phyloP scores from a whole-genome alignment of 2,113 vertebrate genomes.

The Pteropus alecto region DNA sequence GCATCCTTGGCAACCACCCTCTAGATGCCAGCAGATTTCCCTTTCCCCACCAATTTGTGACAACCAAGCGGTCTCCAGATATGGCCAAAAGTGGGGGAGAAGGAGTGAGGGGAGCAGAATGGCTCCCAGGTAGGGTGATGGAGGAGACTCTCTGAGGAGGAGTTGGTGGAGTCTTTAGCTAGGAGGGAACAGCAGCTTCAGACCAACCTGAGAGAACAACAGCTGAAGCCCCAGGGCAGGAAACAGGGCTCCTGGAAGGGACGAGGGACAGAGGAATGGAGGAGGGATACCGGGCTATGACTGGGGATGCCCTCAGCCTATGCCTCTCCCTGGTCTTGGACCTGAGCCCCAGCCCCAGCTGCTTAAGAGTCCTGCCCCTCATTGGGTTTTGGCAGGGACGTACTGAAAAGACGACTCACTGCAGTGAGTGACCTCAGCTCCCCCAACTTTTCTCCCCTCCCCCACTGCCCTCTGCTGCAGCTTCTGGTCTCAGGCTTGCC shows the following conservation, averaged over 20 bases:
- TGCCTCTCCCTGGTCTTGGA: not conserved
- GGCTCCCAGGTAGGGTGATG: not conserved
- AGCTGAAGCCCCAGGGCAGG: not conserved
- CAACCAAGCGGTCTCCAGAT: not conserved
- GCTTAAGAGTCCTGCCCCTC: not conserved
- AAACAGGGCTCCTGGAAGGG: not conserved
- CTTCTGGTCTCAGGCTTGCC: too few species aligned
- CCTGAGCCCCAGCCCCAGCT: not conserved
- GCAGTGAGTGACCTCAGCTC: too few species aligned
- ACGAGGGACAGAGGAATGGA: not conserved
- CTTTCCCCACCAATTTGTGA: not conserved
- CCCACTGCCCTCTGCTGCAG: too few species aligned
- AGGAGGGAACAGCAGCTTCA: too few species aligned
- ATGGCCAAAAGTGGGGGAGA: not conserved
- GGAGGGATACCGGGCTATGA: too few species aligned
- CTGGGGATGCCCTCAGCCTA: too few species aligned
- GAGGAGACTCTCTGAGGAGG: not conserved
- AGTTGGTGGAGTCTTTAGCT: not conserved
- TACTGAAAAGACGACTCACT: not conserved
- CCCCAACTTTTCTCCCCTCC: not conserved
- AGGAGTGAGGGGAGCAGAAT: not conserved
- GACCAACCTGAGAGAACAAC: not conserved
- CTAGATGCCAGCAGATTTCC: not conserved
- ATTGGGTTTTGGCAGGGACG: not conserved
- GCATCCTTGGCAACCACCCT: not conserved